Evolutionary conservation across 2,888 invertebrate species (phyloP), one percentile per base, ranked within the genome.

Genomic region (Dolichopus griseipennis): DNA sequence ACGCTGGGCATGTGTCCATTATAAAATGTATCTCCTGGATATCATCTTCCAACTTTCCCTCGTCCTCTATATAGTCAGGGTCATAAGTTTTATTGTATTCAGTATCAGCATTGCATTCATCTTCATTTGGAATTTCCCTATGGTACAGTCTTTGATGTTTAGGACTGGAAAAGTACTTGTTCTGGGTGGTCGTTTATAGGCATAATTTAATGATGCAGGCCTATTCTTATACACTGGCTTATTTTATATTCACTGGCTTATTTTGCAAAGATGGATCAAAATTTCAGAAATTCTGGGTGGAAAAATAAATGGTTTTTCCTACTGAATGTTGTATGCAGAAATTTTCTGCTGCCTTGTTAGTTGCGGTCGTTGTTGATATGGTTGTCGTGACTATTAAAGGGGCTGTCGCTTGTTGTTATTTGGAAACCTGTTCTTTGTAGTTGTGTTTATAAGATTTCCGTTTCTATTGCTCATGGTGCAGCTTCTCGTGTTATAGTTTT

Each of bases 221-320:
- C 65, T 5, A 33, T 67, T 67, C 52, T 65, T 67, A n/a, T 67
- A 64, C n/a, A n/a, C n/a, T n/a, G n/a, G n/a, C n/a, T n/a, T n/a
- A n/a, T n/a, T n/a, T n/a, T n/a, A n/a, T n/a, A 33, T 65, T 65
- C 1, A 61, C 18, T 61, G 52, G 21, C 18, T 61, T 43, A 1
- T 52, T 33, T n/a, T n/a, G n/a, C n/a, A 34, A 65, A 33, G 27
- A 67, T 64, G 2, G 66, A 66, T 61, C 12, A 20, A 65, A 34
- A 12, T 64, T 67, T 67, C 12, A 3, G 10, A 15, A 15, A 20
- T 33, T 43, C 43, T 64, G 9, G 27, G 27, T 21, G 67, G 67
- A 65, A 34, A 21, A 43, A 43, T 3, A n/a, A 4, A 15, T 20
- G 41, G 1, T 52, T 9, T 37, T 20, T 65, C 21, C 1, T 68